Evolutionary conservation across 1,140 invertebrate genomes (phyloP).

Genomic region (Papilio aristodemus): DNA sequence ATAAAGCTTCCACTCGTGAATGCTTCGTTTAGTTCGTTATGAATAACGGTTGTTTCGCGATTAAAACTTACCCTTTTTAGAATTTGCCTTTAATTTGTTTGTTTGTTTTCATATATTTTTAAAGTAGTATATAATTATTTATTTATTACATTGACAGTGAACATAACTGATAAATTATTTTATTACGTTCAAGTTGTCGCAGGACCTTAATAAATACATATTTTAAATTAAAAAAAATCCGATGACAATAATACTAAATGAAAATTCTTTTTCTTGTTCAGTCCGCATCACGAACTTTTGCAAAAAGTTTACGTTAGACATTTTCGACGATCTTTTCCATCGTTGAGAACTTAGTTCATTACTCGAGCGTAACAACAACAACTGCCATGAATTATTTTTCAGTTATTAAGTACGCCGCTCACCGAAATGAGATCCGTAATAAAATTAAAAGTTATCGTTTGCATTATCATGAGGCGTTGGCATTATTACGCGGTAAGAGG

Average conservation of each 20-base stretch:
- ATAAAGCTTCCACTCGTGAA: conserved; percentile 42
- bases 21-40: conserved; percentile 40
- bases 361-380: conserved; percentile 37
- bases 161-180: no score
- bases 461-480: conserved; percentile 47
- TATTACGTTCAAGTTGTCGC: no score
- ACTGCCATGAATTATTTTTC: conserved; percentile 51
- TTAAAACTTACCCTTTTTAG: conserved; percentile 15
- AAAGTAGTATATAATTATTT: neutral
- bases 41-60: conserved; percentile 14
- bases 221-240: no score
- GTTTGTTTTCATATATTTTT: neutral
- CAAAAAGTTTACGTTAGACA: conserved; percentile 42
- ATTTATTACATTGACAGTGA: neutral
- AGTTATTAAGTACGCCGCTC: conserved; percentile 51
- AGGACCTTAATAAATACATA: no score
- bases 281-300: conserved; percentile 14
- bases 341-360: conserved; percentile 36
- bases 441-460: conserved; percentile 51
- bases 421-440: conserved; percentile 46
- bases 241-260: conserved; percentile 18
- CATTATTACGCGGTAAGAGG: conserved; percentile 39
- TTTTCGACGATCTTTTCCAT: conserved; percentile 46
- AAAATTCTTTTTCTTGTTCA: conserved; percentile 15
- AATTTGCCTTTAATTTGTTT: conserved; percentile 10